A percentile compares a stretch with the other conserved stretches of the same genome.
These are phyloP conservation scores for Falcunculus frontatus DNA, from an alignment of 2,113 vertebrate species.

Conservation along the genomic window DNA sequence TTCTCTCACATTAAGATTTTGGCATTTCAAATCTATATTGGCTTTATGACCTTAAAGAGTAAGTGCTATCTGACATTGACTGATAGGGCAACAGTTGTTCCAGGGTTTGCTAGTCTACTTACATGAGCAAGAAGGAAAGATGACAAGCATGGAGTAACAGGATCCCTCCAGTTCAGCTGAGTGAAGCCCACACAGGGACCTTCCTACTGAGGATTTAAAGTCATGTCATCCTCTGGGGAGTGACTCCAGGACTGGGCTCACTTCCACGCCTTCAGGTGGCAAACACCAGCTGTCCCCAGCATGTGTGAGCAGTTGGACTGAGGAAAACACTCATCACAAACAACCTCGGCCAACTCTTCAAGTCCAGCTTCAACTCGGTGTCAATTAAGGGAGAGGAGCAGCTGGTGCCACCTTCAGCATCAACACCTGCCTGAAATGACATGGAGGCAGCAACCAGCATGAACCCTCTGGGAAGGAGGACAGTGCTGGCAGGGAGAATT, in stretches of 20 bases:
- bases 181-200: not conserved
- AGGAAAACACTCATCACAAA: not conserved
- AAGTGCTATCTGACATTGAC: not conserved
- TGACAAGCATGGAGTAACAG: not conserved
- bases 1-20: not conserved
- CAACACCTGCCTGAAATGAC: accelerated
- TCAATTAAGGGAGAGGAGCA: not conserved
- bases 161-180: not conserved
- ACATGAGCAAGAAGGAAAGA: not conserved
- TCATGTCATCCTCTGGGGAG: not conserved
- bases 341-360: not conserved
- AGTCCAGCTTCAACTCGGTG: not conserved
- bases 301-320: accelerated
- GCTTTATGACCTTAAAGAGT: not conserved
- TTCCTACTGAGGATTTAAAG: not conserved
- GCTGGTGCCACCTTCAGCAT: not conserved
- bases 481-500: not conserved
- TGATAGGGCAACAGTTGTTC: not conserved
- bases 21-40: not conserved
- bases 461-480: not conserved
- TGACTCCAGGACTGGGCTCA: not conserved
- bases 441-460: not conserved
- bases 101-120: not conserved
- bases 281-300: not conserved
- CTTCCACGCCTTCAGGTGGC: not conserved